Conservation (phyloP, 92 coral and sea anemone genomes). For the Siderastrea siderea region DNA sequence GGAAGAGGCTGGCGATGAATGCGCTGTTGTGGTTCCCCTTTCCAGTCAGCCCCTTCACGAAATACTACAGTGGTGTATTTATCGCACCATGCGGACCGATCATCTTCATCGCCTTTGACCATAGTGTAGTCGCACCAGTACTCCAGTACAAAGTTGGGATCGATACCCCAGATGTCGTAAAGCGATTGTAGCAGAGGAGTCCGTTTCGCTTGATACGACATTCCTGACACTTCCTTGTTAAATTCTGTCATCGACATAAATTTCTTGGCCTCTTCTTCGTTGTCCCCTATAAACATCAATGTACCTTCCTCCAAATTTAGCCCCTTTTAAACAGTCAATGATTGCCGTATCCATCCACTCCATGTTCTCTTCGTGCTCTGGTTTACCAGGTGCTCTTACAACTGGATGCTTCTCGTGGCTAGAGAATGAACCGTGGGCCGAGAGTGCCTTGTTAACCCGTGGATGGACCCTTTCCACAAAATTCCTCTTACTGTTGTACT, state of each 20-base stretch:
- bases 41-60: slow-evolving; percentile 11
- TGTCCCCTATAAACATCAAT: slow-evolving; percentile 57
- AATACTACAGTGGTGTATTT: slow-evolving; percentile 49
- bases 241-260: slow-evolving; percentile 64
- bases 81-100: slow-evolving; percentile 49
- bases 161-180: slow-evolving; percentile 53
- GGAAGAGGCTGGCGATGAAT: slow-evolving; percentile 55
- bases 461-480: slow-evolving; percentile 76
- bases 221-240: slow-evolving; percentile 43
- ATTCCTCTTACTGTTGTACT: slow-evolving; percentile 71
- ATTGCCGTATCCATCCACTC: slow-evolving; percentile 65
- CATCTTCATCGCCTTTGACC: slow-evolving; percentile 26
- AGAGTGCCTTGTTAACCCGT: slow-evolving; percentile 63
- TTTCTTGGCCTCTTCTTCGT: slow-evolving; percentile 41
- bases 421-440: slow-evolving; percentile 70
- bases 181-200: slow-evolving; percentile 34
- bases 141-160: slow-evolving; percentile 31
- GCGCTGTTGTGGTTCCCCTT: background rate
- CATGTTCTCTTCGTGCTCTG: slow-evolving; percentile 71
- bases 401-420: slow-evolving; percentile 53
- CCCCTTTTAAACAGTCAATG: slow-evolving; percentile 42
- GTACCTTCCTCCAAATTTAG: slow-evolving; percentile 52
- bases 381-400: slow-evolving; percentile 56
- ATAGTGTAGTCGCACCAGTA: slow-evolving; percentile 47
- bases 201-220: slow-evolving; percentile 39